Percentiles rank a stretch among this genome's conserved stretches.
These are phyloP conservation scores for Coracopsis vasa DNA, from an alignment of 2,113 vertebrate genomes.

Conservation along the genomic window DNA sequence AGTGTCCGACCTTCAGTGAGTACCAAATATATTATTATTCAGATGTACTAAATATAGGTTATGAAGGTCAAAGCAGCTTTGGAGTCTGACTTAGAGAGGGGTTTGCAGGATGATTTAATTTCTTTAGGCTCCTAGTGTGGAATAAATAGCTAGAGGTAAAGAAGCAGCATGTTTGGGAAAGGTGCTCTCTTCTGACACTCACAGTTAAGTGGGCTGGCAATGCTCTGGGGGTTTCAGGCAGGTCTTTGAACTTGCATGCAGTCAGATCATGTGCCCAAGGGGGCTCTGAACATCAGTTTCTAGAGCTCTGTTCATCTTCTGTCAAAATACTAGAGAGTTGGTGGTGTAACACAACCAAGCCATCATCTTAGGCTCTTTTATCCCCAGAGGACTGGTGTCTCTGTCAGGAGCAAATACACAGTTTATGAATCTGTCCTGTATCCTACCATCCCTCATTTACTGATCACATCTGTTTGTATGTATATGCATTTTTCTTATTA, in stretches of 20 bases:
- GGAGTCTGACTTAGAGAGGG: background rate
- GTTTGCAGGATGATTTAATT: background rate
- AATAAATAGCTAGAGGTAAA: conserved; percentile 8
- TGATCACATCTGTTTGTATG: background rate
- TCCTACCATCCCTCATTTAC: background rate
- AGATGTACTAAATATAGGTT: conserved; percentile 1
- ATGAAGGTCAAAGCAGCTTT: conserved; percentile 9
- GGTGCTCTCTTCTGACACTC: background rate
- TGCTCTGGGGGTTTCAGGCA: conserved; percentile 6
- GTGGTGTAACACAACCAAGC: background rate
- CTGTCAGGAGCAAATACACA: background rate
- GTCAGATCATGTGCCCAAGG: background rate
- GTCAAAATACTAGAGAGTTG: background rate
- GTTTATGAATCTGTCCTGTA: background rate
- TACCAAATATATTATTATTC: background rate
- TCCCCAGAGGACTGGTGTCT: background rate
- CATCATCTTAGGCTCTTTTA: background rate
- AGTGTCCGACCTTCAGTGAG: background rate
- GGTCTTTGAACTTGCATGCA: background rate
- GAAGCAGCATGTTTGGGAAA: background rate
- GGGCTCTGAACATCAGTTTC: background rate
- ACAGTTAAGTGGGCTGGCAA: background rate
- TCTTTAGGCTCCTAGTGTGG: background rate
- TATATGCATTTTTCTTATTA: background rate
- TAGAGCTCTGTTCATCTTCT: background rate